Evolutionary conservation across 2,888 invertebrate genomes (phyloP).

Genomic region (Drosophila longiperda): DNA sequence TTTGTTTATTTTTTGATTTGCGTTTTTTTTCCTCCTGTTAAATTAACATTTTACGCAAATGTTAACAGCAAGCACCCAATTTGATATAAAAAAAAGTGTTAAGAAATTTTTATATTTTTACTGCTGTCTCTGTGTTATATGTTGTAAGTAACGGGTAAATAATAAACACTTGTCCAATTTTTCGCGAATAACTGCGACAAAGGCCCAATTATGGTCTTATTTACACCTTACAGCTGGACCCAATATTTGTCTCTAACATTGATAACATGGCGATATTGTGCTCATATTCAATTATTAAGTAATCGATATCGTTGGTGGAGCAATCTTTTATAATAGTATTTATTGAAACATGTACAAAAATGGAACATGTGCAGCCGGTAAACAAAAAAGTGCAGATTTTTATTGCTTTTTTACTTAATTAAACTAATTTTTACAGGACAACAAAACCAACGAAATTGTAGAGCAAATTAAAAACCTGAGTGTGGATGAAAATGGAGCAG

Average conservation of each 20-base stretch:
- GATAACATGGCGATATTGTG: background rate
- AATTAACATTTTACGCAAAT: conserved; percentile 20
- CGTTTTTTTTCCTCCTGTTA: conserved; percentile 20
- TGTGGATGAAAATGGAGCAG: conserved; percentile 26
- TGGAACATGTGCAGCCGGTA: conserved; percentile 49
- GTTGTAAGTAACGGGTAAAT: background rate
- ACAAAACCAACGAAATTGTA: conserved; percentile 35
- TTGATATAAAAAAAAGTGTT: background rate
- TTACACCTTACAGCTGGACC: background rate
- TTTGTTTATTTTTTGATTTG: conserved; percentile 32
- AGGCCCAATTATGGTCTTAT: background rate
- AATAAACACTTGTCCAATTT: no score
- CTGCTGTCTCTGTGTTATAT: background rate
- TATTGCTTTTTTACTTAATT: background rate
- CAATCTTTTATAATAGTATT: conserved; percentile 5
- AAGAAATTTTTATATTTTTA: background rate
- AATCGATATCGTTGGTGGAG: background rate
- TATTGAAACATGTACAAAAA: conserved; percentile 33
- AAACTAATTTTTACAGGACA: conserved; percentile 26
- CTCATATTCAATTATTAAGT: background rate
- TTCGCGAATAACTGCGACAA: background rate
- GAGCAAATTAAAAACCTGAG: conserved; percentile 27
- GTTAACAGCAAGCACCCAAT: conserved; percentile 12
- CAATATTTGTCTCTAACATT: background rate
- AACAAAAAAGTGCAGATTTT: conserved; percentile 3